phyloP scores from a whole-genome alignment of 2,888 invertebrate species.

The Pseudolycoriella hygida region DNA sequence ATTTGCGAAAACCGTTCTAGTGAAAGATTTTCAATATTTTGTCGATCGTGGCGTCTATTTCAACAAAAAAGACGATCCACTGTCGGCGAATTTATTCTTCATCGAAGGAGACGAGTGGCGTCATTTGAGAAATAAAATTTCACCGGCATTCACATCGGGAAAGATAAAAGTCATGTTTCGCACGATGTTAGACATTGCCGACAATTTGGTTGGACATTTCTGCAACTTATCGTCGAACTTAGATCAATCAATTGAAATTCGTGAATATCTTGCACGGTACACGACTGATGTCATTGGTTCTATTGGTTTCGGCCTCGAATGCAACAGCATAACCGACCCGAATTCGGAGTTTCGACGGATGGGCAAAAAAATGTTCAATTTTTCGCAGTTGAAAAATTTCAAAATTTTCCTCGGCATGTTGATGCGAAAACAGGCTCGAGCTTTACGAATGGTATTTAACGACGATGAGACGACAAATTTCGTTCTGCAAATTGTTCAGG shows the following conservation, averaged over 20 bases:
- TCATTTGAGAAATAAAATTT: slow-evolving; percentile 12
- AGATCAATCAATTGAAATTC: slow-evolving; percentile 5
- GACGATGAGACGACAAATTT: slow-evolving; percentile 17
- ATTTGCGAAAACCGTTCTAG: slow-evolving; percentile 7
- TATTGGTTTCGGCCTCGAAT: slow-evolving; percentile 42
- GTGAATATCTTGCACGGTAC: slow-evolving; percentile 11
- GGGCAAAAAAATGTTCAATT: slow-evolving; percentile 30
- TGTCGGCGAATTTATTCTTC: slow-evolving; percentile 16
- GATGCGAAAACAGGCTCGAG: slow-evolving; percentile 2
- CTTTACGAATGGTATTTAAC: not conserved
- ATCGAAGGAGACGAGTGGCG: slow-evolving; percentile 17
- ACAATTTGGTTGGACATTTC: slow-evolving; percentile 6
- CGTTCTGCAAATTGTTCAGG: slow-evolving; percentile 28
- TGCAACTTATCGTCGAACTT: not conserved
- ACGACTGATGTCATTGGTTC: slow-evolving; percentile 19
- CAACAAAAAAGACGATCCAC: slow-evolving; percentile 12
- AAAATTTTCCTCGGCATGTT: slow-evolving; percentile 6
- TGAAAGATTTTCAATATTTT: slow-evolving; percentile 9
- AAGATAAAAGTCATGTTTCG: slow-evolving; percentile 10
- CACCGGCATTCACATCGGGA: slow-evolving; percentile 9
- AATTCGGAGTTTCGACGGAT: slow-evolving; percentile 34
- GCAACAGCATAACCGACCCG: slow-evolving; percentile 36
- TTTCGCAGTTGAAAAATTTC: slow-evolving; percentile 4
- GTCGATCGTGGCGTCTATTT: slow-evolving; percentile 7
- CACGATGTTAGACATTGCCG: slow-evolving; percentile 3